Evolutionary conservation across 1,140 invertebrate species (phyloP).

Genomic region (Globodera rostochiensis): DNA sequence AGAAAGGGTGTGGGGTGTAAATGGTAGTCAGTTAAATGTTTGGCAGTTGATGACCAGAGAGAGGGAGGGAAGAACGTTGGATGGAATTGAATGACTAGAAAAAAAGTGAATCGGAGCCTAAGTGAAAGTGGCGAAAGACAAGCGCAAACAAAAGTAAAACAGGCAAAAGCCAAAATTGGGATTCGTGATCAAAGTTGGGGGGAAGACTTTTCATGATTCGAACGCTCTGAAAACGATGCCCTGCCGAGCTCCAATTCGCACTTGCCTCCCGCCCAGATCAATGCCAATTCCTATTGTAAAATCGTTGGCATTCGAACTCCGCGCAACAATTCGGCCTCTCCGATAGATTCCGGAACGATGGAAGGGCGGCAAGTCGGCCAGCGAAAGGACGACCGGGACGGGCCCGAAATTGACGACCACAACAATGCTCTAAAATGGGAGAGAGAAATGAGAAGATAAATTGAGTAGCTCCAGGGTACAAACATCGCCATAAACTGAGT

Average conservation of each 20-base stretch:
- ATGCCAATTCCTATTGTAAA: conserved; percentile 31
- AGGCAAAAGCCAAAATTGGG: neutral
- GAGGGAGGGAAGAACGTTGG: neutral
- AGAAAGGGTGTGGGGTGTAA: neutral
- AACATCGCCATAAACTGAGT: neutral
- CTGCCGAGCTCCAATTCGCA: conserved; percentile 37
- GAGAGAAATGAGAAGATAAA: neutral
- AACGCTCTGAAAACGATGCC: conserved; percentile 42
- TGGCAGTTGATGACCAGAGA: neutral
- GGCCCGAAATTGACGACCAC: conserved; percentile 44
- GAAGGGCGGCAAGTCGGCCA: conserved; percentile 44
- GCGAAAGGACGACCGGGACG: conserved; percentile 9
- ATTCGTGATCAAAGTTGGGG: neutral
- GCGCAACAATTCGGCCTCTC: conserved; percentile 30
- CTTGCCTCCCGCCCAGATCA: conserved; percentile 28
- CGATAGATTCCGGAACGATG: neutral
- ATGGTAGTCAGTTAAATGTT: no score
- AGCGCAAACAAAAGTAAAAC: neutral
- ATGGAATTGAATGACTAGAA: neutral
- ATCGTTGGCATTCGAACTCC: conserved; percentile 28
- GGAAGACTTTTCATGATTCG: neutral
- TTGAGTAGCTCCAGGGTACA: neutral
- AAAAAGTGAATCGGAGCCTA: neutral
- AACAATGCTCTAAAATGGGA: conserved; percentile 33
- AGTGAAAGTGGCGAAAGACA: neutral